A percentile compares a stretch with the other conserved stretches of the same genome.
phyloP scores from a whole-genome alignment of 2,113 vertebrate species.

The Bucco capensis region DNA sequence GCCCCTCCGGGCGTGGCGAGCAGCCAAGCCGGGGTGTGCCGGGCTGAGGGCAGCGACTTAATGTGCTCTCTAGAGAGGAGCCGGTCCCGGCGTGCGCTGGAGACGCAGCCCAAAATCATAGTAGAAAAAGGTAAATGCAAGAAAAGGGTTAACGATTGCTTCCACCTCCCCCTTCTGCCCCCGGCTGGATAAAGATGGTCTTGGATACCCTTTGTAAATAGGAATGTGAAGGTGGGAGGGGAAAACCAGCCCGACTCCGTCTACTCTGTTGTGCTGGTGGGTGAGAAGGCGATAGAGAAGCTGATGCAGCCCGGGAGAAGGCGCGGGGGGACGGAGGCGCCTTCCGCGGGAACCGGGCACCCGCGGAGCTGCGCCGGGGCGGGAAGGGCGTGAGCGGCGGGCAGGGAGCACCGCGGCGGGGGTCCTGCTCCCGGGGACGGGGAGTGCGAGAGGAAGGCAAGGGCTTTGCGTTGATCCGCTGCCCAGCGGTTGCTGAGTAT shows the following conservation, averaged over 20 bases:
- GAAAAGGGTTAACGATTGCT: background rate
- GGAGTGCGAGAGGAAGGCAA: background rate
- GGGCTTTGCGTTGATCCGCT: background rate
- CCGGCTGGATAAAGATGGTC: background rate
- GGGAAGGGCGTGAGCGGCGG: background rate
- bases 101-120: background rate
- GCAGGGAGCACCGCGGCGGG: background rate
- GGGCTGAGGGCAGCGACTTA: background rate
- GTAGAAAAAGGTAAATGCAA: background rate
- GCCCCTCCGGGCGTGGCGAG: background rate
- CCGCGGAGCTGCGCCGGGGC: background rate
- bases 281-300: background rate
- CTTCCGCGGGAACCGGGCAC: background rate
- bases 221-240: constrained; percentile 41
- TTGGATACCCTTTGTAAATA: constrained; percentile 27
- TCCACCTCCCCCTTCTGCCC: background rate
- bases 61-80: background rate
- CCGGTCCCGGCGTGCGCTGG: background rate
- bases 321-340: background rate
- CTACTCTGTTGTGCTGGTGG: background rate
- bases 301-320: background rate
- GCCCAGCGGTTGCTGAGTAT: background rate
- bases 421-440: background rate
- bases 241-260: background rate
- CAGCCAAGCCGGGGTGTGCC: background rate